Conservation (phyloP, 2,113 vertebrate species). For the Spheniscus mendiculus region DNA sequence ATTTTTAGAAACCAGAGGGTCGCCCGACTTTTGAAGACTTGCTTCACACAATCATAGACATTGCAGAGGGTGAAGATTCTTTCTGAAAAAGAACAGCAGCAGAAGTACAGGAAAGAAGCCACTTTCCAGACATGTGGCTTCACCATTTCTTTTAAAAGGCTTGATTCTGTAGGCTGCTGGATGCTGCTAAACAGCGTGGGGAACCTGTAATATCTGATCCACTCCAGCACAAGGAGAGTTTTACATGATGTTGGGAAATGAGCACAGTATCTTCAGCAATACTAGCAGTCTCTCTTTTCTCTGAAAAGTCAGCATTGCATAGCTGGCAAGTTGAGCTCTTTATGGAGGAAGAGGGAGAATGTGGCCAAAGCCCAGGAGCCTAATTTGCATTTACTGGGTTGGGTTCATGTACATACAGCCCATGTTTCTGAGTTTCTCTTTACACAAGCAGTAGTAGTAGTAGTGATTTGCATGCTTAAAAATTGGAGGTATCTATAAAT, state of each 20-base stretch:
- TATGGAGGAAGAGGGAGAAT: background rate
- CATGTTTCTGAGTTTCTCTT: background rate
- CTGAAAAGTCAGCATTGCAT: background rate
- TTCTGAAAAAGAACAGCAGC: constrained; percentile 55
- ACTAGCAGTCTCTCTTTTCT: background rate
- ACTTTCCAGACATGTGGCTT: background rate
- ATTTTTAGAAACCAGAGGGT: constrained; percentile 78
- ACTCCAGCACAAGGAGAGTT: background rate
- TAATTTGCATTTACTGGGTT: background rate
- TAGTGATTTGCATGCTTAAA: background rate
- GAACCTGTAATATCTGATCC: background rate
- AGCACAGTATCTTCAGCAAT: background rate
- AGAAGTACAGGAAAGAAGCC: background rate
- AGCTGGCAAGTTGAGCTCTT: background rate
- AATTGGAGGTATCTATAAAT: background rate
- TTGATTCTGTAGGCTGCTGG: background rate
- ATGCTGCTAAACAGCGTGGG: background rate
- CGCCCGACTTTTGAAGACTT: constrained; percentile 78
- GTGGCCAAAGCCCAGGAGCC: background rate
- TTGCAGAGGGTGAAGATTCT: constrained; percentile 75
- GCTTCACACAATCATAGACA: constrained; percentile 72
- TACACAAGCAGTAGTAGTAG: background rate
- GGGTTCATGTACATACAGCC: background rate
- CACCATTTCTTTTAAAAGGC: background rate
- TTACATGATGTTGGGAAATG: background rate